Evolutionary conservation across 2,888 invertebrate species (phyloP), one percentile per base, ranked within the genome.

Genomic region (Lobophora halterata): DNA sequence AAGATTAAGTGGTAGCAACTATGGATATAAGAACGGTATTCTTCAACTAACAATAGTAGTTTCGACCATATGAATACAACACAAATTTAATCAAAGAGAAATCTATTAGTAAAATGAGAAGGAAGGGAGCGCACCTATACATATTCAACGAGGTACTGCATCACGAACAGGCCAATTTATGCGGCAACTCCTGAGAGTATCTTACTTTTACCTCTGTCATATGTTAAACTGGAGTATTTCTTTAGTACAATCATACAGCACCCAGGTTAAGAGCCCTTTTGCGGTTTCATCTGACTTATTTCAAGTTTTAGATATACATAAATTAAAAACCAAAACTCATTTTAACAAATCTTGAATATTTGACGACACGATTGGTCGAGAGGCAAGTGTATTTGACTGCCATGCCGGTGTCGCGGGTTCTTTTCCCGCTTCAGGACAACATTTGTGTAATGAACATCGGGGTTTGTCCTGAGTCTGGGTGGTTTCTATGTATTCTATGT

Each of bases 81-180:
- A 86, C 86, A 87, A 86, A 86, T 87, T 86, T 87, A 87, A 87
- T 87, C 86, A 87, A 82, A 86, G 82, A 79, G 80, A 83, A 87
- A 86, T 87, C 86, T 87, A 87, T 87, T 87, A 87, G 87, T 85
- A 87, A 87, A 87, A 87, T 87, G 87, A 86, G 86, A 83, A 86
- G 87, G 86, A 83, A 87, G 86, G 86, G 86, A 81, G 80, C 80
- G 70, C 79, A 83, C 76, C 79, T 85, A 86, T 87, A 87, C 87
- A 87, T 87, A 87, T 87, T 86, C 87, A 87, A 87, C 86, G 71
- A 81, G 82, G 79, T 63, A 81, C 81, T 86, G 86, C 85, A 87
- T 87, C 87, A 87, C 87, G 86, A 86, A 76, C 79, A 69, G 71
- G 77, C 79, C 78, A 80, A 86, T 87, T 87, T 87, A 87, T 86